phyloP scores from a whole-genome alignment of 2,797 vertebrate species.

The Tarsius wallacei region DNA sequence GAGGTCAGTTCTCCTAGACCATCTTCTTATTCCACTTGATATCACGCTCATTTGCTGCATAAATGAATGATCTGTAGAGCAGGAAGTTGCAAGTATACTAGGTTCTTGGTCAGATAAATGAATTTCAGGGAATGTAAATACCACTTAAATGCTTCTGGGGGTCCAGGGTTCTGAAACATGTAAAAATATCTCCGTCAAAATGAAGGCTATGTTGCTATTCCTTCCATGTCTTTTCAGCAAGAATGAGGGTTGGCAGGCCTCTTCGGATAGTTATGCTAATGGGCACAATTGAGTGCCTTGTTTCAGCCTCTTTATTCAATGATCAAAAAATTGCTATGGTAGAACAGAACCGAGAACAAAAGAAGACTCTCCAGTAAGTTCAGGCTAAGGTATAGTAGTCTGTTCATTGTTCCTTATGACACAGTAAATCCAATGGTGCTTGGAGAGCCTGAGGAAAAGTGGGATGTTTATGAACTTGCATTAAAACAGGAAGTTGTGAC shows the following conservation, averaged over 20 bases:
- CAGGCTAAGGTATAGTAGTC: background rate
- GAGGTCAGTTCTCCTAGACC: background rate
- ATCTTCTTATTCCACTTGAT: background rate
- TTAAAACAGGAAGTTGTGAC: conserved; percentile 64
- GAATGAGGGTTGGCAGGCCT: background rate
- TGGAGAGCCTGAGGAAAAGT: background rate
- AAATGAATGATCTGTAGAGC: background rate
- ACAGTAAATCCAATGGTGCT: background rate
- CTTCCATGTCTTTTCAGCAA: background rate
- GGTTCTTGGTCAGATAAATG: conserved; percentile 13
- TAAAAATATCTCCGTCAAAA: conserved; percentile 53
- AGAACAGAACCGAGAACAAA: background rate
- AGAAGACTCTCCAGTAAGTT: background rate
- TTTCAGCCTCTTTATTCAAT: background rate
- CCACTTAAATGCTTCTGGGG: background rate
- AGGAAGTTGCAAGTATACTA: background rate
- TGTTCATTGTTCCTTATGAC: background rate
- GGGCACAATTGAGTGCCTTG: background rate
- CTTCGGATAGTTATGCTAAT: background rate
- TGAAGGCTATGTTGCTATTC: background rate
- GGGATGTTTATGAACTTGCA: background rate
- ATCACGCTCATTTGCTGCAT: background rate
- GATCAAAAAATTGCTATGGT: background rate
- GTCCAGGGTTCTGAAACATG: background rate
- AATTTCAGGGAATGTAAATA: background rate